phyloP scores from a whole-genome alignment of 37 sponge, comb jelly and placozoan genomes.

The Agelas oroides region DNA sequence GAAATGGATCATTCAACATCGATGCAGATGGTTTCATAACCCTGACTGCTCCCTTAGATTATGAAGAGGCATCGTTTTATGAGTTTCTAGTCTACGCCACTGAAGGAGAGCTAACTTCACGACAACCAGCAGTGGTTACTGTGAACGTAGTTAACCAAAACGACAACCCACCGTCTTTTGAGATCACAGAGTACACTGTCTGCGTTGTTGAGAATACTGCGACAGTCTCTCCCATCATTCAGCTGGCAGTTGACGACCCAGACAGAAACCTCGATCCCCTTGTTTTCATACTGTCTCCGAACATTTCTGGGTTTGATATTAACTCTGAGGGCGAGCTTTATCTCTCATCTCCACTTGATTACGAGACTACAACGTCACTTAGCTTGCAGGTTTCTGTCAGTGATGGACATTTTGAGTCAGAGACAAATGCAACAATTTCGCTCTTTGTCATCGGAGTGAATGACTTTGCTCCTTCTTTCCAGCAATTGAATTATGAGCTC shows the following conservation, averaged over 20 bases:
- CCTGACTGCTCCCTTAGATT: slow-evolving; percentile 42
- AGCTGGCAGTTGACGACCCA: slow-evolving; percentile 26
- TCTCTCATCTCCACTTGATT: slow-evolving; percentile 52
- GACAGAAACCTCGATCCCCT: slow-evolving; percentile 13
- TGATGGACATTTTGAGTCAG: slow-evolving; percentile 60
- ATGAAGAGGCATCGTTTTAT: slow-evolving; percentile 30
- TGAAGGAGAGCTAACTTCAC: slow-evolving; percentile 42
- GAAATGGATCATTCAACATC: not conserved
- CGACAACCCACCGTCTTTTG: slow-evolving; percentile 66
- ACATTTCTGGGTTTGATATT: not conserved
- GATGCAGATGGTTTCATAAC: slow-evolving; percentile 41
- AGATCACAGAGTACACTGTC: not conserved
- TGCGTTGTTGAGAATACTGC: slow-evolving; percentile 46
- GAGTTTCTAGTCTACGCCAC: slow-evolving; percentile 21
- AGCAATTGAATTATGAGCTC: not conserved
- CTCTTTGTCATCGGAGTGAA: slow-evolving; percentile 58
- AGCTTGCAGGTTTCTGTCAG: slow-evolving; percentile 38
- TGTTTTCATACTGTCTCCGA: not conserved
- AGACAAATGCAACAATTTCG: slow-evolving; percentile 29
- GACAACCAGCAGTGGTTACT: slow-evolving; percentile 25
- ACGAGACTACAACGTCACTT: slow-evolving; percentile 42
- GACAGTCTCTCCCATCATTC: slow-evolving; percentile 5
- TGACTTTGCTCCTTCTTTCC: slow-evolving; percentile 65
- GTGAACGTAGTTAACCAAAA: slow-evolving; percentile 55
- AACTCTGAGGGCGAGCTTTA: slow-evolving; percentile 37